A percentile compares a stretch with the other conserved stretches of the same genome.
phyloP scores from a whole-genome alignment of 2,113 vertebrate species.

The Mesoclemmys tuberculata region DNA sequence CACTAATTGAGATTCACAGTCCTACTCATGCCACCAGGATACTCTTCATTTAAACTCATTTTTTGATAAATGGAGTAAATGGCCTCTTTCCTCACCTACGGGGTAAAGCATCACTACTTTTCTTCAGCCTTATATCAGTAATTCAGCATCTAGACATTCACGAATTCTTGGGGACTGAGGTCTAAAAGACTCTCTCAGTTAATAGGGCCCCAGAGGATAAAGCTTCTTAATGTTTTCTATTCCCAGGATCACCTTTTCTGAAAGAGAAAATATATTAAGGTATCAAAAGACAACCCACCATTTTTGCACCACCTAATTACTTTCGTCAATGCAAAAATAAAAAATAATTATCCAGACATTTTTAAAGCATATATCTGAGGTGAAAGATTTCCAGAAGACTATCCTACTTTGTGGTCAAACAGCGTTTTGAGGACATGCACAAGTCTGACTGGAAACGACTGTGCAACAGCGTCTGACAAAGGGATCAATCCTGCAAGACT shows the following conservation, averaged over 20 bases:
- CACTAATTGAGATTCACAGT: fast-evolving
- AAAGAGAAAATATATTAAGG: neutral
- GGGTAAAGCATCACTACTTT: neutral
- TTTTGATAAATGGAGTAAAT: neutral
- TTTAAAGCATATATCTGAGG: neutral
- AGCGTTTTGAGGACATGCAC: fast-evolving
- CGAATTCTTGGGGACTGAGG: neutral
- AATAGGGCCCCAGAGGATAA: neutral
- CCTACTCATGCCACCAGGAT: fast-evolving
- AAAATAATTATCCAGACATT: neutral
- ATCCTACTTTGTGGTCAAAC: too few species aligned
- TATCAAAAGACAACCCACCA: neutral
- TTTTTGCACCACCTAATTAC: neutral
- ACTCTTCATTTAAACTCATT: neutral
- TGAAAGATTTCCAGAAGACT: neutral
- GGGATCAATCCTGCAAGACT: fast-evolving
- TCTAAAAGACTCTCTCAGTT: fast-evolving
- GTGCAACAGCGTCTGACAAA: fast-evolving
- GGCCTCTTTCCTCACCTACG: neutral
- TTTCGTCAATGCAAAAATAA: neutral
- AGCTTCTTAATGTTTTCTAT: neutral
- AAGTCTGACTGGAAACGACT: fast-evolving
- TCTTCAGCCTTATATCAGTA: fast-evolving
- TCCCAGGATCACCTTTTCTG: neutral
- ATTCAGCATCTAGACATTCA: neutral